Base-by-base conservation (phyloP, 2,888 invertebrate species). In the Oligia strigilis region DNA sequence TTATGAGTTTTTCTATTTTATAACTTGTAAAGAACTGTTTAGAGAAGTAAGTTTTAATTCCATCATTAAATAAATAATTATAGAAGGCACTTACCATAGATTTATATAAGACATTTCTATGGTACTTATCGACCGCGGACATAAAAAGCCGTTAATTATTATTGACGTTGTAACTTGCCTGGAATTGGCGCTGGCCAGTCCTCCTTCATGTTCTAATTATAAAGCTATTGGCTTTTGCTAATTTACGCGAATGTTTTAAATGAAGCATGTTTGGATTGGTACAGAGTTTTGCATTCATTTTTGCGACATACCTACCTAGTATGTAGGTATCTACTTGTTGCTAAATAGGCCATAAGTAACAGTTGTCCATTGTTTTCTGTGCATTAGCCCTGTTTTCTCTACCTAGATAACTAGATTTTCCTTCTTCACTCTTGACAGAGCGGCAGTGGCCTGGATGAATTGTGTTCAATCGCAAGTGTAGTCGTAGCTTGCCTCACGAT, bases 171-270 rank as follows among this genome's bases (percentile, higher is more conserved):
- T 60, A 66, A 77, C 52, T 72, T 17, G 23, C 17, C 2, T 64
- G 72, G 36, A 80, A 79, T 79, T 58, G 75, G 58, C 52, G n/a
- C 11, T 23, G n/a, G 36, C 72, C 58, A 46, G 29, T 46, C 74
- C 64, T 66, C 55, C 43, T 75, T 75, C 71, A 62, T 78, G 62
- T 78, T 74, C 65, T 66, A 72, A 78, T 78, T 81, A 58, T 62
- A 72, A 36, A 36, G n/a, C 23, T 58, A 75, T 60, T 74, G 66
- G n/a, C 1, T 62, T 72, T 58, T 60, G 23, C 65, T 52, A 52
- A 72, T 70, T 72, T 52, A 60, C 29, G 64, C 2, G 11, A 77
- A 72, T 58, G 23, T 40, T 78, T 52, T 49, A 58, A 74, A 58
- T 58, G 23, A 29, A 43, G 4, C 6, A 43, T 55, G 64, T 29